These are phyloP conservation scores for Clarias platycephalus DNA, from an alignment of 2,797 vertebrate genomes.

Conservation along the genomic window DNA sequence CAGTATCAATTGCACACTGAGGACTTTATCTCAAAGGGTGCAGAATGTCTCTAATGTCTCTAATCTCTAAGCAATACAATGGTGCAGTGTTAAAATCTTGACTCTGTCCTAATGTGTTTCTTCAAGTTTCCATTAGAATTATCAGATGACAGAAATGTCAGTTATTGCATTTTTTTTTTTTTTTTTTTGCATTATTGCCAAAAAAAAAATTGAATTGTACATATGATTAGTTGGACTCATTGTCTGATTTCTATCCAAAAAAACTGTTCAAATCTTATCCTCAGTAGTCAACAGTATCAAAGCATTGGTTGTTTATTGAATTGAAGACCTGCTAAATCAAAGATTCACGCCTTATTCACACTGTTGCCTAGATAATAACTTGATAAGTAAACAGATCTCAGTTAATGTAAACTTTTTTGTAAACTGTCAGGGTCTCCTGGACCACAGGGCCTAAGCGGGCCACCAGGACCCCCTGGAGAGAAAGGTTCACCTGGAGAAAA, in stretches of 20 bases:
- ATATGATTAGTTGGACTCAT: neutral
- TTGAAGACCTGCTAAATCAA: neutral
- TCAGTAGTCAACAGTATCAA: neutral
- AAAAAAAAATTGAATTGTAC: neutral
- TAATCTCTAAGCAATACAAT: neutral
- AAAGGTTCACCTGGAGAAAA: conserved; percentile 51
- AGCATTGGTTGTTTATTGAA: neutral
- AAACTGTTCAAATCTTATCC: no score
- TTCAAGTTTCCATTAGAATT: neutral
- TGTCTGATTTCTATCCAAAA: neutral
- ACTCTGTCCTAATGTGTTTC: neutral
- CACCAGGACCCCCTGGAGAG: conserved; percentile 32
- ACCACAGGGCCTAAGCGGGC: neutral
- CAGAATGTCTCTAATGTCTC: neutral
- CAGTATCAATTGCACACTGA: neutral
- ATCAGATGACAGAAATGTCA: neutral
- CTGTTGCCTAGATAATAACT: neutral
- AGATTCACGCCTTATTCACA: neutral
- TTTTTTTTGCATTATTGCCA: neutral
- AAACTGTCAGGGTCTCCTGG: conserved; percentile 42
- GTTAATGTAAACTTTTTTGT: neutral
- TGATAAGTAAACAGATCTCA: neutral
- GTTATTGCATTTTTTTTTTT: neutral
- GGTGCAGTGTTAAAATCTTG: neutral
- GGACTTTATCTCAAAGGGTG: neutral